phyloP scores from a whole-genome alignment of 2,797 vertebrate genomes.

The Aplochiton taeniatus region DNA sequence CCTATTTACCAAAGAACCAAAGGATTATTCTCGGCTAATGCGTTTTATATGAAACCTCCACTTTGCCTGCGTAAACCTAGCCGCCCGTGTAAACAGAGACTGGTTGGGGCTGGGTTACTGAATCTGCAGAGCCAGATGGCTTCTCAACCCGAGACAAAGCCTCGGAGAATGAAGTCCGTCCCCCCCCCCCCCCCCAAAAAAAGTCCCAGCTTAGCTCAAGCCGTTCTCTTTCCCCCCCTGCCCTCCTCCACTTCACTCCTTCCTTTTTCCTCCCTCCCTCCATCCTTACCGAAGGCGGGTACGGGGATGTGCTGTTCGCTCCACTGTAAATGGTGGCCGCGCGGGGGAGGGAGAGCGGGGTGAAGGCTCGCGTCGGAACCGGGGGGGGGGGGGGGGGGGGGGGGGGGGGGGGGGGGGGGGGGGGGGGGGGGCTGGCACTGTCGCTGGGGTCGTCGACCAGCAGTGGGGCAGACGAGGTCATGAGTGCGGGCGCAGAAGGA shows the following conservation, averaged over 20 bases:
- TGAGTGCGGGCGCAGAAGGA: conserved; percentile 22
- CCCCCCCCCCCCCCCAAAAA: conserved; percentile 29
- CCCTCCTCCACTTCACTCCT: no score
- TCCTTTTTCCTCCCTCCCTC: conserved; percentile 43
- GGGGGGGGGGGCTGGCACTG: conserved; percentile 8
- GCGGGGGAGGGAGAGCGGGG: conserved; percentile 36
- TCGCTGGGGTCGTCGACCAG: conserved; percentile 12
- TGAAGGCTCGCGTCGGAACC: conserved; percentile 42
- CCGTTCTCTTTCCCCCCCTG: background rate
- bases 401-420: conserved; percentile 8
- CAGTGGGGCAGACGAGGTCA: conserved; percentile 25
- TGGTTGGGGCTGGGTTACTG: conserved; percentile 56
- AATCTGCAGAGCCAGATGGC: conserved; percentile 56
- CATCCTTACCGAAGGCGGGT: conserved; percentile 32
- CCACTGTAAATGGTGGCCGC: conserved; percentile 32
- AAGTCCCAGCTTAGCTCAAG: conserved; percentile 35
- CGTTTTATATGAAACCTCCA: conserved; percentile 63
- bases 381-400: conserved; percentile 30
- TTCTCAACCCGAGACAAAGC: conserved; percentile 47
- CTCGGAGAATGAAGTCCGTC: conserved; percentile 49
- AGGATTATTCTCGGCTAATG: conserved; percentile 61
- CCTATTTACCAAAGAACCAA: conserved; percentile 63
- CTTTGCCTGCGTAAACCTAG: conserved; percentile 60
- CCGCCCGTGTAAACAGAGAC: conserved; percentile 60
- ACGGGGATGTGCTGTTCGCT: conserved; percentile 37